Evolutionary conservation across 2,888 invertebrate species (phyloP).

Genomic region (Muschampia staudingeri): DNA sequence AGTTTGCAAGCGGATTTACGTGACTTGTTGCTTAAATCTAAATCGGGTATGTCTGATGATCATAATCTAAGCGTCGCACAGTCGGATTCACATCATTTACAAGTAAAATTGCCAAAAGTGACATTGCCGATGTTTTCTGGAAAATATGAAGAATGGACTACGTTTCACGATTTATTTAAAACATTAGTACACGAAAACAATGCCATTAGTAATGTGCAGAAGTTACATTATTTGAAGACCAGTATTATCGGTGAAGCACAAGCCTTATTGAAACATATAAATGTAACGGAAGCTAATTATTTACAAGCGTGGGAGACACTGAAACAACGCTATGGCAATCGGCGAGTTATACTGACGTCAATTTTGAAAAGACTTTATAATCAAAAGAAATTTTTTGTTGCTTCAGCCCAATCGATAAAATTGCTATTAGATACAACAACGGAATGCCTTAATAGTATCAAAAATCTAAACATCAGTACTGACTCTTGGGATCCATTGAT

Average conservation of each 20-base stretch:
- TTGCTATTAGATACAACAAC: conserved; percentile 46
- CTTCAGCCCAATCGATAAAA: conserved; percentile 20
- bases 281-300: conserved; percentile 51
- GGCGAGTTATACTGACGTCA: conserved; percentile 21
- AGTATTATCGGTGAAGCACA: conserved; percentile 44
- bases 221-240: conserved; percentile 31
- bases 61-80: not conserved
- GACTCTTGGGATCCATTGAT: conserved; percentile 65
- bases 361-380: conserved; percentile 25
- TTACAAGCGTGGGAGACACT: conserved; percentile 39
- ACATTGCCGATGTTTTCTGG: conserved; percentile 36
- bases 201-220: conserved; percentile 38
- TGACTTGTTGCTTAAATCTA: not conserved
- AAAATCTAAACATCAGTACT: conserved; percentile 14
- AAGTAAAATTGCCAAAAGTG: conserved; percentile 25
- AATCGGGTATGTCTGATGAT: not conserved
- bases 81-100: not conserved
- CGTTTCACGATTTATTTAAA: conserved; percentile 44
- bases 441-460: conserved; percentile 40
- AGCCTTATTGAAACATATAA: conserved; percentile 42
- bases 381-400: conserved; percentile 16
- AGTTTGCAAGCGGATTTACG: conserved; percentile 11
- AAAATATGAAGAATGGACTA: conserved; percentile 30
- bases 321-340: conserved; percentile 30
- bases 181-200: conserved; percentile 50